Evolutionary conservation across 2,797 vertebrate species (phyloP).

Genomic region (Danio tinwini): DNA sequence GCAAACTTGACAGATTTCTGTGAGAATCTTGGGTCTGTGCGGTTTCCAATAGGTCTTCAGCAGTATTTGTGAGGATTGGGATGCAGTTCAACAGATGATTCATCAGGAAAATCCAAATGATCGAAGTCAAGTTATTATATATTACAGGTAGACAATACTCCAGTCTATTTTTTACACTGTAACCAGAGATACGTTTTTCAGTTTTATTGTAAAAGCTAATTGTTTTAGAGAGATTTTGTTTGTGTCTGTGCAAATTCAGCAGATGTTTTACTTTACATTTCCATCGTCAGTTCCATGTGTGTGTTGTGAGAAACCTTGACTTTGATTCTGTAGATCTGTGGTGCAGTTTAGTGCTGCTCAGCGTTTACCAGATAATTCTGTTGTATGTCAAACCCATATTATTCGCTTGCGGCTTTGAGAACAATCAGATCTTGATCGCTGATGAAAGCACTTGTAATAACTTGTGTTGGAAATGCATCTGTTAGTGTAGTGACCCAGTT

Average conservation of each 20-base stretch:
- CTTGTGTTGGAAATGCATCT: not conserved
- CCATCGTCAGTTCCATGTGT: not conserved
- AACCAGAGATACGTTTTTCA: no score
- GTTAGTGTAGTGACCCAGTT: slow-evolving; percentile 1
- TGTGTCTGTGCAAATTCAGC: not conserved
- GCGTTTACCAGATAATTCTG: not conserved
- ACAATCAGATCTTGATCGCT: not conserved
- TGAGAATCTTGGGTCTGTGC: no score
- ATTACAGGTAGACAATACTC: no score
- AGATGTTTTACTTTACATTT: not conserved
- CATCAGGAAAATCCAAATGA: no score
- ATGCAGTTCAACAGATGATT: no score
- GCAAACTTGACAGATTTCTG: no score
- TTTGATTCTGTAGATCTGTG: slow-evolving; percentile 4
- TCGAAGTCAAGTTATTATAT: no score
- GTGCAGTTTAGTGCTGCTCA: not conserved
- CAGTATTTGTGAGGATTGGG: no score
- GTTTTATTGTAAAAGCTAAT: not conserved
- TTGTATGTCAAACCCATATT: not conserved
- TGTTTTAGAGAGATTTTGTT: no score
- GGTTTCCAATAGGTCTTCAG: no score
- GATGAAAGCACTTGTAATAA: slow-evolving; percentile 1
- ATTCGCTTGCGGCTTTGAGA: slow-evolving; percentile 6
- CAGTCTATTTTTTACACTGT: no score
- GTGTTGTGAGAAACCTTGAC: slow-evolving; percentile 12